Evolutionary conservation across 2,888 invertebrate genomes (phyloP).

Genomic region (Orchestes rusci): DNA sequence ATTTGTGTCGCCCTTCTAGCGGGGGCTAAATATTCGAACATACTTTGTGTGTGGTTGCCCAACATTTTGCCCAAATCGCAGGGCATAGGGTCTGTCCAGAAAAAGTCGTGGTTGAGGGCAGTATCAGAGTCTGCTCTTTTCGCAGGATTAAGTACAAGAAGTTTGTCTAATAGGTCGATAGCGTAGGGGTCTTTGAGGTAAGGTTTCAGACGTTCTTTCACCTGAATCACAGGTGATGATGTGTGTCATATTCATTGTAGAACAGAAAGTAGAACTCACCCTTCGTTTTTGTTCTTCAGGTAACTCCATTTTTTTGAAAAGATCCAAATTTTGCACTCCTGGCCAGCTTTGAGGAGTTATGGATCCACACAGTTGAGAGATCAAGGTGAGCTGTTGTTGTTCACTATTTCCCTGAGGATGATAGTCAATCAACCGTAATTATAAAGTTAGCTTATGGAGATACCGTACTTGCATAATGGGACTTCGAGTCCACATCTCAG

Average conservation of each 20-base stretch:
- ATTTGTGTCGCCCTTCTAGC: constrained; percentile 63
- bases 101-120: constrained; percentile 95
- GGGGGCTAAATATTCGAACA: constrained; percentile 89
- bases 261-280: constrained; percentile 40
- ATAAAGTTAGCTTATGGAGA: neutral
- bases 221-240: constrained; percentile 39
- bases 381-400: constrained; percentile 89
- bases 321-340: constrained; percentile 80
- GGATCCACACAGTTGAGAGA: constrained; percentile 93
- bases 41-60: constrained; percentile 81
- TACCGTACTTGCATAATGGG: constrained; percentile 72
- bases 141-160: constrained; percentile 85
- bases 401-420: constrained; percentile 73
- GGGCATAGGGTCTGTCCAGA: constrained; percentile 97
- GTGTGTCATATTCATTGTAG: neutral
- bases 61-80: constrained; percentile 86
- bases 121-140: constrained; percentile 85
- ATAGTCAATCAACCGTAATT: neutral
- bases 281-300: constrained; percentile 81
- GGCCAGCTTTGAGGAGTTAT: constrained; percentile 93
- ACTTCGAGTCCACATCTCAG: constrained; percentile 97
- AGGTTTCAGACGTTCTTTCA: constrained; percentile 75
- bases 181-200: constrained; percentile 90
- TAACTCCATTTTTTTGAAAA: constrained; percentile 82
- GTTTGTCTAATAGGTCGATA: constrained; percentile 85